Evolutionary conservation across 2,113 vertebrate species (phyloP), one percentile per base, ranked within the genome.

Genomic region (Falco punctatus): DNA sequence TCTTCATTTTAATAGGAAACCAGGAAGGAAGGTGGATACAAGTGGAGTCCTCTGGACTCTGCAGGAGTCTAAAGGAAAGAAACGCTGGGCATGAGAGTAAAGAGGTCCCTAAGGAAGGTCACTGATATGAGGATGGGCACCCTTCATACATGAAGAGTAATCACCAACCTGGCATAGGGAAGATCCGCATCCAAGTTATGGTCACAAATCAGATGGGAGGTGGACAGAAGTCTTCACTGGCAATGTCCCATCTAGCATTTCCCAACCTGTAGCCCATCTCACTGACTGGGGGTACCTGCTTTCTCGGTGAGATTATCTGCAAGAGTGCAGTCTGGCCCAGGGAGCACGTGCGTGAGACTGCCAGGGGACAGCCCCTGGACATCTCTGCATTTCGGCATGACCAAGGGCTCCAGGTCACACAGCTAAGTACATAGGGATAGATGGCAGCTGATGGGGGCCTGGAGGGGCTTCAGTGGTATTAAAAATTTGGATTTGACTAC

Each of bases 341-440:
- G 22, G 38, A 32, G 22, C 28, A 79, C 1, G 2, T 49, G 38
- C 1, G 1, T 0, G 2, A 52, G 64, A 46, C 7, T 3, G 4
- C 14, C 13, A 75, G 22, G 9, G 2, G 2, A 86, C 23, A 69
- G 11, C 7, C 59, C 27, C 19, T 44, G 30, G 23, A 8, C 30
- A 74, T 2, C 9, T 62, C 69, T 70, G 49, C 49, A 18, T 2
- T 40, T 65, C 1, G 2, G 22, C 26, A 23, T 15, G 27, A 32
- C 12, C 1, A 0, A 66, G 8, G 27, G 40, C 44, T 87, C 73
- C 58, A 57, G 55, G 23, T 61, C 15, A 78, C 30, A 58, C 32
- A 52, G 13, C 17, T n/a, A 26, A 77, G 33, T 30, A 30, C 58
- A 92, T 55, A 52, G n/a, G 22, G 13, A 55, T 4, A 26, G 7